Base-by-base conservation (phyloP, 2,113 vertebrate genomes). In the Silurus asotus region DNA sequence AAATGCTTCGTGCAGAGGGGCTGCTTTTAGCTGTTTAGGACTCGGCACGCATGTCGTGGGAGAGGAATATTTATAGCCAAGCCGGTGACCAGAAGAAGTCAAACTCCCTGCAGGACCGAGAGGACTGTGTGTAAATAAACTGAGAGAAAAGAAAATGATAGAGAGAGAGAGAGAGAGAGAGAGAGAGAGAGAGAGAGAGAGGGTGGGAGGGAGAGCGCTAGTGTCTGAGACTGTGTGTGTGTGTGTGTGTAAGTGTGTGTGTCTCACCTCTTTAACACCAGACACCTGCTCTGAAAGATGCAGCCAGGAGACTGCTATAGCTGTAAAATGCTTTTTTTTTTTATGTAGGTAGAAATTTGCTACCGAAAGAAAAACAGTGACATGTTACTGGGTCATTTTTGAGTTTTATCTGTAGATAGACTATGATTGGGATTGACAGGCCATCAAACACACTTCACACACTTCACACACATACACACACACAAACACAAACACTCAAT, bases 151-250 rank as follows among this genome's bases (percentile, higher is more conserved):
- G 23, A 61, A 65, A 28, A 78, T 77, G 80, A 28, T 49, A 65
- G 58, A 56, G 48, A 84, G 28, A 58, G 65, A 25, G 23, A 61
- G 70, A 28, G 81, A 80, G 80, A 28, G 55, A 65, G 58, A 56
- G 48, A 84, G 37, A 58, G 65, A 86, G 84, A 83, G 69, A 77
- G 81, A 88, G 81, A 80, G 80, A 28, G 81, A 88, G 81, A 80
- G 80, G n/a, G 37, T 55, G 65, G 85, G 84, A 83, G 69, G 74
- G 81, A 88, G 88, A 62, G 67, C 13, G 75, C 61, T 84, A 87
- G 70, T 7, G 59, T 64, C 5, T 82, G 5, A 14, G 19, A 20
- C 4, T 80, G 8, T 79, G 25, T 55, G 19, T 77, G 74, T 67
- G 61, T 53, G 5, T 72, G 37, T 48, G 15, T 74, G 45, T 23